Conservation (phyloP, 2,797 vertebrate genomes). For the Peromyscus nudipes region DNA sequence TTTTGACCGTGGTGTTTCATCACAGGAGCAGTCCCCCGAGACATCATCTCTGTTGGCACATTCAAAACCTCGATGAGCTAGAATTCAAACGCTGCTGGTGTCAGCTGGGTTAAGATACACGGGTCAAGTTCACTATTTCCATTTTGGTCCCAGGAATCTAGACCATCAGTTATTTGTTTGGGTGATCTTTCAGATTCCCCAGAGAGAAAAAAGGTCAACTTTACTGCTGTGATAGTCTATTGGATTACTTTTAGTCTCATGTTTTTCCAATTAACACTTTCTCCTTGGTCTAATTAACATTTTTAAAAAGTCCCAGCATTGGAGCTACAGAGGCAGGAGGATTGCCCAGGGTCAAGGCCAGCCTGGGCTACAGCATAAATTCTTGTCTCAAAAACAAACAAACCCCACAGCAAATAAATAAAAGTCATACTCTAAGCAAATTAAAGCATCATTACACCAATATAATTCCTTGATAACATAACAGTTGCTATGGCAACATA, state of each 20-base stretch:
- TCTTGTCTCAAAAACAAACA: not conserved
- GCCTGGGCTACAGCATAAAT: not conserved
- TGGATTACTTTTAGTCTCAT: slow-evolving; percentile 44
- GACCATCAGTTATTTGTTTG: slow-evolving; percentile 11
- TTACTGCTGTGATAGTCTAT: not conserved
- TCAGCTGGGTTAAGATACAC: slow-evolving; percentile 46
- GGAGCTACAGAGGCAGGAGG: not conserved
- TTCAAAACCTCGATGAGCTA: slow-evolving; percentile 32
- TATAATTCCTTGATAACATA: not conserved
- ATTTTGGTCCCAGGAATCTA: slow-evolving; percentile 1
- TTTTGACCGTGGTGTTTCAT: not conserved
- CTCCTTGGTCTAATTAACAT: not conserved
- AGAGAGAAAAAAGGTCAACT: not conserved
- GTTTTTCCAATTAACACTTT: slow-evolving; percentile 32
- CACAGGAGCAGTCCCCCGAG: not conserved
- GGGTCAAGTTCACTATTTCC: not conserved
- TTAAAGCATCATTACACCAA: not conserved
- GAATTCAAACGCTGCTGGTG: slow-evolving; percentile 10
- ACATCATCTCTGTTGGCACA: not conserved
- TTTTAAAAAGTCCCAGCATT: not conserved
- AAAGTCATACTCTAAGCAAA: not conserved
- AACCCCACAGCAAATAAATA: not conserved
- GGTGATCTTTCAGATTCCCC: slow-evolving; percentile 18
- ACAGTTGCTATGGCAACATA: not conserved
- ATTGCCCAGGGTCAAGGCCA: not conserved